Evolutionary conservation across 2,888 invertebrate species (phyloP), one percentile per base, ranked within the genome.

Genomic region (Hyles lineata): DNA sequence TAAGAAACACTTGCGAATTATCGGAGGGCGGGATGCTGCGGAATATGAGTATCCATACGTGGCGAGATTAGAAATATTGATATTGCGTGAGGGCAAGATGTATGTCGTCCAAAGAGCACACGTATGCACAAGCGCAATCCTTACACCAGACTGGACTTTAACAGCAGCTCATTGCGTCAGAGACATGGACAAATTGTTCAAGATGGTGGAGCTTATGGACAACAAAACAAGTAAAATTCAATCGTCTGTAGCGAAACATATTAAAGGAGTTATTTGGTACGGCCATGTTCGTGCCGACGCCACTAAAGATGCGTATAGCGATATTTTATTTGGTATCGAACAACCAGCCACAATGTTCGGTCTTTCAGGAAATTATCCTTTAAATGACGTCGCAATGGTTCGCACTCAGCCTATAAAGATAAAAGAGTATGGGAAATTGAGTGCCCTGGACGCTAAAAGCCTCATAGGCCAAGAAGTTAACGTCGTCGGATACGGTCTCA

Each of bases 321-420:
- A 73, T n/a, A 67, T 76, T n/a, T 11, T 73, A 4, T 55, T 29
- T 17, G 52, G 21, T 19, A 2, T 72, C 21, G 58, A 21, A 11
- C 72, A 76, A 23, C 74, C 73, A 2, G 58, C 50, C 9, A 70
- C 60, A 60, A 63, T 50, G 23, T 21, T 62, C 11, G 62, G 9
- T 8, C 6, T 50, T 23, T 17, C 4, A 23, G 17, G 5, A 21
- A 9, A 29, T 4, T 35, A 63, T 32, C 52, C 55, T 32, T 29
- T 55, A 19, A 72, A 72, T 32, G 73, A 76, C 29, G 43, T 76
- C n/a, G 74, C 70, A 2, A 25, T 74, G 59, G 23, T 74, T 19
- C 29, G 67, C n/a, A 73, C 72, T 8, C 58, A 72, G 29, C 70
- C 70, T 15, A 73, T 74, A 19, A 71, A 11, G 25, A 32, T 76